A percentile compares a stretch with the other conserved stretches of the same genome.
phyloP scores from a whole-genome alignment of 2,113 vertebrate genomes.

The Canis aureus region DNA sequence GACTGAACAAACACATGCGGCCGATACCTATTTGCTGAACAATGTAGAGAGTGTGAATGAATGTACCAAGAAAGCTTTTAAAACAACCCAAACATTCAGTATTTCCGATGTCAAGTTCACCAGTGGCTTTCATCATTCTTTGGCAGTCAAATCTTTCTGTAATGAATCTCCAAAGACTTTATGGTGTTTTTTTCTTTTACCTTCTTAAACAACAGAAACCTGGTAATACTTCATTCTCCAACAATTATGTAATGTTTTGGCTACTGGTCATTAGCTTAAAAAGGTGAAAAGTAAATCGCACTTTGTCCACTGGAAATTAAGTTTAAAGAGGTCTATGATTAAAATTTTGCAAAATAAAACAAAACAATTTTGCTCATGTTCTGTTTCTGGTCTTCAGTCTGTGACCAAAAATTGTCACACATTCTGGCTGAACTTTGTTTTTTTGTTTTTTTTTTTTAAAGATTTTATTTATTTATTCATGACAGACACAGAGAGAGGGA shows the following conservation, averaged over 20 bases:
- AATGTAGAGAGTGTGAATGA: not conserved
- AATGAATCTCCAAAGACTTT: constrained; percentile 66
- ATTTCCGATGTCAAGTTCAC: constrained; percentile 44
- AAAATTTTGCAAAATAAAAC: not conserved
- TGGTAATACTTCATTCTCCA: constrained; percentile 22
- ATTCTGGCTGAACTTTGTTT: not conserved
- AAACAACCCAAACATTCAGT: constrained; percentile 45
- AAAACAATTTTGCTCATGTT: constrained; percentile 23
- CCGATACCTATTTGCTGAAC: constrained; percentile 19
- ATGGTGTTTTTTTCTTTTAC: constrained; percentile 57
- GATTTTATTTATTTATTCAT: too few species aligned
- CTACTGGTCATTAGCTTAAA: constrained; percentile 62
- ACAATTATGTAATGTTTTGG: constrained; percentile 59
- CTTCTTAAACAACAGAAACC: constrained; percentile 60
- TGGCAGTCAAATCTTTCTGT: not conserved
- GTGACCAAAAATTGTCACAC: not conserved
- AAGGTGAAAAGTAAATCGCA: constrained; percentile 6
- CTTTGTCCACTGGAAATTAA: constrained; percentile 18
- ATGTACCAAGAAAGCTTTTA: not conserved
- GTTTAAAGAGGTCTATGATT: not conserved
- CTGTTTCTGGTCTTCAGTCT: not conserved
- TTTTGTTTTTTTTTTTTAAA: too few species aligned
- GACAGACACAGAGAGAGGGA: too few species aligned
- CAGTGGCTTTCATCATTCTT: constrained; percentile 69
- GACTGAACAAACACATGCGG: not conserved